Percentiles rank a stretch among this genome's conserved stretches.
These are phyloP conservation scores for Dorcus parallelipipedus DNA, from an alignment of 2,888 invertebrate genomes.

Conservation along the genomic window DNA sequence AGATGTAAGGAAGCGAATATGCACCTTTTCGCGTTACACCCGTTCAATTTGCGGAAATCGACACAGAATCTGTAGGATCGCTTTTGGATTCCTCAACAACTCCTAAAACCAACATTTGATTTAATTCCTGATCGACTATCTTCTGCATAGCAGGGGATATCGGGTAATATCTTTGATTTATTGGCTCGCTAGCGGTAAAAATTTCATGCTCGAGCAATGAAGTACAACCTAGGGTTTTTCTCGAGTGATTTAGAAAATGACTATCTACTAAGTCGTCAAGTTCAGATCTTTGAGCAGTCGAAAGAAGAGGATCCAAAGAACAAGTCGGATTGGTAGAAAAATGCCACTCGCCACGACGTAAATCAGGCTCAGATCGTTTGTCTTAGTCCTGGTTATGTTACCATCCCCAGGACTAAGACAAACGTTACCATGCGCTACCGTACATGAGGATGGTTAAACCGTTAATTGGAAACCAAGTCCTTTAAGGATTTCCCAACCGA, in stretches of 20 bases:
- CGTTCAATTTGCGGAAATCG: too few species aligned
- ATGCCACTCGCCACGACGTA: conserved; percentile 8
- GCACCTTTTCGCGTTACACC: too few species aligned
- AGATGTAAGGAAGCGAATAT: too few species aligned
- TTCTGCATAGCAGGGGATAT: conserved; percentile 26
- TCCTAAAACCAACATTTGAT: too few species aligned
- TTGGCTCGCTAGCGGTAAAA: conserved; percentile 8
- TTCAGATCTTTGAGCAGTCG: background rate
- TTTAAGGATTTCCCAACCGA: too few species aligned
- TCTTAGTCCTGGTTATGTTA: too few species aligned
- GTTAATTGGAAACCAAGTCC: too few species aligned
- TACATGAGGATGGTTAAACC: background rate
- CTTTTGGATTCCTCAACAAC: too few species aligned
- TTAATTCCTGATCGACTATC: conserved; percentile 25
- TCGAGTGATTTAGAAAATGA: background rate
- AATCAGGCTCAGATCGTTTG: too few species aligned
- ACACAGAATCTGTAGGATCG: too few species aligned
- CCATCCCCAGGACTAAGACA: conserved; percentile 9
- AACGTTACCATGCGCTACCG: conserved; percentile 17
- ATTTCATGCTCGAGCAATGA: conserved; percentile 10
- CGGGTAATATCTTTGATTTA: conserved; percentile 30
- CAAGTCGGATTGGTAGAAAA: background rate
- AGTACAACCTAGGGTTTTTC: background rate
- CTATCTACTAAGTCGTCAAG: background rate
- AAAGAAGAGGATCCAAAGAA: background rate